Evolutionary conservation across 2,888 invertebrate genomes (phyloP).

Genomic region (Boloria selene): DNA sequence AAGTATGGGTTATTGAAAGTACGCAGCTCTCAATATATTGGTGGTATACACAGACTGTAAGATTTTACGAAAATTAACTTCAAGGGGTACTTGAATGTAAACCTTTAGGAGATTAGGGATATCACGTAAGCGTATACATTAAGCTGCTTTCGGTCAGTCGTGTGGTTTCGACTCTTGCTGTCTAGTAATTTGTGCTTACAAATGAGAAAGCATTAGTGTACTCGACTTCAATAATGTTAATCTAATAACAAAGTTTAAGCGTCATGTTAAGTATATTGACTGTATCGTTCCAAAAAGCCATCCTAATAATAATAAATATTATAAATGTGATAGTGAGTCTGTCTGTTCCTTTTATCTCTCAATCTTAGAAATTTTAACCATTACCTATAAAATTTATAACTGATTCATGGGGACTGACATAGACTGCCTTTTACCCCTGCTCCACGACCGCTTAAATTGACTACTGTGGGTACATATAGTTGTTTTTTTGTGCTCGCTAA

Average conservation of each 20-base stretch:
- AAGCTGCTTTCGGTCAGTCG: slow-evolving; percentile 53
- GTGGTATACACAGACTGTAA: slow-evolving; percentile 62
- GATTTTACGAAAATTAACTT: slow-evolving; percentile 80
- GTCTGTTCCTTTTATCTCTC: too few relatives aligned
- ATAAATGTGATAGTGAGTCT: too few relatives aligned
- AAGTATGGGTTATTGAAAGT: slow-evolving; percentile 38
- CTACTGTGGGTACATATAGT: too few relatives aligned
- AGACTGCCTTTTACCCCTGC: too few relatives aligned
- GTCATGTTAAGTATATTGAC: not conserved
- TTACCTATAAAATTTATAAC: too few relatives aligned
- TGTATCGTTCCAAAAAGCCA: too few relatives aligned
- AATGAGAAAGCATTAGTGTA: slow-evolving; percentile 1
- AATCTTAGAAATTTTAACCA: too few relatives aligned
- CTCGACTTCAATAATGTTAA: not conserved
- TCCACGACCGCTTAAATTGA: too few relatives aligned
- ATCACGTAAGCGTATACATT: slow-evolving; percentile 60
- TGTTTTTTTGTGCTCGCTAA: too few relatives aligned
- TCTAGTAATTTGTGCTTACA: slow-evolving; percentile 16
- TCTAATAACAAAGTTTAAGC: not conserved
- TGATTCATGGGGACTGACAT: too few relatives aligned
- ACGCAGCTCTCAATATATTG: slow-evolving; percentile 40
- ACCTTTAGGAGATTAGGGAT: slow-evolving; percentile 71
- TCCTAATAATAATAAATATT: too few relatives aligned
- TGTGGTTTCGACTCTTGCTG: slow-evolving; percentile 37
- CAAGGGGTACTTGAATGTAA: slow-evolving; percentile 72